Evolutionary conservation across 2,888 invertebrate species (phyloP), one percentile per base, ranked within the genome.

Genomic region (Latrodectus elegans): DNA sequence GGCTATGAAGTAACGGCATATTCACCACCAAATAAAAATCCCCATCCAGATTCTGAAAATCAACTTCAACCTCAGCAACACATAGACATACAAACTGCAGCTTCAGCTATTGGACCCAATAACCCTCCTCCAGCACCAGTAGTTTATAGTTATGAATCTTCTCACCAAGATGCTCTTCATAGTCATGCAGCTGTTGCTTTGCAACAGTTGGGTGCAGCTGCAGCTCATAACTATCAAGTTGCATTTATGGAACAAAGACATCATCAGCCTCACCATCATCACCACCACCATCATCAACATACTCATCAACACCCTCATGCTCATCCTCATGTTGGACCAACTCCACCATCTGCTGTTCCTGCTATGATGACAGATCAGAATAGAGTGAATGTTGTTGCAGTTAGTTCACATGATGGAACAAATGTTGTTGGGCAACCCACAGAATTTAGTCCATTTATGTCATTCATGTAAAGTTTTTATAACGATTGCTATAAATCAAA

Each of bases 171-270:
- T 17, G 52, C 88, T 22, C 74, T 88, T 76, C 88, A 88, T 38
- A 88, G 84, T 73, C 88, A 88, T 84, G 88, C 88, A 38, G 88
- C 88, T 72, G 84, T 84, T 52, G 80, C 88, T 70, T 53, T 88
- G 11, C 88, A 88, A 51, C 88, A 88, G 49, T 74, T 88, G 22
- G 88, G 88, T 53, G 88, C 88, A 67, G 88, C 88, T 60, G 86
- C 86, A 52, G 86, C 81, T 14, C 88, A 88, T 76, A 88, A 80
- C 75, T 88, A 88, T 84, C 88, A 88, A 67, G 88, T 88, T n/a
- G 84, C 88, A 75, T 88, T 88, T 76, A 88, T 88, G 88, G 88
- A 88, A 70, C 88, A 88, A 71, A 88, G 88, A 71, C 87, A 88
- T 83, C 88, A 83, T 38, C 88, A 78, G 26, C 87, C 72, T 10